Conservation (phyloP, 2,797 vertebrate genomes). For the Ptychobarbus kaznakovi region DNA sequence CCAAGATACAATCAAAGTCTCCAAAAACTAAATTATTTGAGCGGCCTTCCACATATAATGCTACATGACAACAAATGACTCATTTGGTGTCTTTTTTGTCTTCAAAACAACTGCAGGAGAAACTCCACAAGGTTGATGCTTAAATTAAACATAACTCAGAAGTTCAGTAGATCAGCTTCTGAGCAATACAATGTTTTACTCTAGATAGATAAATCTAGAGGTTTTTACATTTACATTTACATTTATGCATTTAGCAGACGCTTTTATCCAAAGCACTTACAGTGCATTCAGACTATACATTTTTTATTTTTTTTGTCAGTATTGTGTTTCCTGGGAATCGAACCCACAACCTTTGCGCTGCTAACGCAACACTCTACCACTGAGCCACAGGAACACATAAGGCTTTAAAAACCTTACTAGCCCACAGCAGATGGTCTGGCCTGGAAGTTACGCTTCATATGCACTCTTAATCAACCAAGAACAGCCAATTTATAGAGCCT, state of each 20-base stretch:
- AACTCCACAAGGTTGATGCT: not conserved
- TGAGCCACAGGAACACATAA: no score
- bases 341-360: no score
- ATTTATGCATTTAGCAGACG: no score
- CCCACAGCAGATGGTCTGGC: conserved; percentile 72
- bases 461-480: conserved; percentile 67
- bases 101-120: not conserved
- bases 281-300: no score
- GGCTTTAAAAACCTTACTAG: conserved; percentile 62
- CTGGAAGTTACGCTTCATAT: conserved; percentile 65
- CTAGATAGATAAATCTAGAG: not conserved
- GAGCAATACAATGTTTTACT: not conserved
- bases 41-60: not conserved
- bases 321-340: no score
- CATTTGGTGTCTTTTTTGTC: not conserved
- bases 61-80: not conserved
- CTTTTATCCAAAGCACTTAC: no score
- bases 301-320: no score
- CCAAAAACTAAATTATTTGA: not conserved
- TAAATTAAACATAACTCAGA: not conserved
- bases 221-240: no score
- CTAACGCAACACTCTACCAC: no score
- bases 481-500: conserved; percentile 61
- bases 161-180: not conserved
- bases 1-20: not conserved